Evolutionary conservation across 1,140 invertebrate species (phyloP), one percentile per base, ranked within the genome.

Genomic region (Coptotermes formosanus): DNA sequence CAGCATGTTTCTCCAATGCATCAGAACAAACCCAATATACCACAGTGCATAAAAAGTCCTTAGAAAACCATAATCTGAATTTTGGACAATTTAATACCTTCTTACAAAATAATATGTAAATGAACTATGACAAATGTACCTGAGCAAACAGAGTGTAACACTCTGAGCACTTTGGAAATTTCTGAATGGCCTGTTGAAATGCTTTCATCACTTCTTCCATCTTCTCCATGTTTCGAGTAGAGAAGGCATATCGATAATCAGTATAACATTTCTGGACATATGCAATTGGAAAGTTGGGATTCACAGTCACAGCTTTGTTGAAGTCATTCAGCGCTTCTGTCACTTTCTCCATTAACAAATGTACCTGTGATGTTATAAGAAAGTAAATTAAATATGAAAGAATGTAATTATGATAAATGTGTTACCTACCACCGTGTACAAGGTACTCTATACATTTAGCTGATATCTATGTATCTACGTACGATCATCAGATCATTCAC

Each of bases 251-350:
- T 89, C 96, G 93, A 89, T 96, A 98, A 89, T 97, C 94, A 48
- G 95, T 94, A 90, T 97, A 98, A 89, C 95, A 95, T 90, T 97
- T 98, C 90, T 99, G 97, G 81, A 97, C 96, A 89, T 94, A 94
- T 30, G 96, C 95, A 88, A 97, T 95, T 19, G 95, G 94, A 90
- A 96, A 97, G 86, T 95, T 90, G 21, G 97, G 96, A 89, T 97
- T 97, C 19, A 97, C 90, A 88, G 94, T 92, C 4, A 97, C 94
- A 84, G 97, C 96, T 89, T 94, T 96, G 52, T 96, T 93, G 91
- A 98, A 98, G 90, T 99, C 96, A 82, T 91, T 89, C 87, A 95
- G 93, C 1, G 97, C 97, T 87, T 95, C 94, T 86, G 96, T 93
- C 85, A 97, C 92, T 88, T 95, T 94, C 85, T 97, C 97, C 88